Conservation (phyloP, 2,113 vertebrate species). For the Macaca mulatta region DNA sequence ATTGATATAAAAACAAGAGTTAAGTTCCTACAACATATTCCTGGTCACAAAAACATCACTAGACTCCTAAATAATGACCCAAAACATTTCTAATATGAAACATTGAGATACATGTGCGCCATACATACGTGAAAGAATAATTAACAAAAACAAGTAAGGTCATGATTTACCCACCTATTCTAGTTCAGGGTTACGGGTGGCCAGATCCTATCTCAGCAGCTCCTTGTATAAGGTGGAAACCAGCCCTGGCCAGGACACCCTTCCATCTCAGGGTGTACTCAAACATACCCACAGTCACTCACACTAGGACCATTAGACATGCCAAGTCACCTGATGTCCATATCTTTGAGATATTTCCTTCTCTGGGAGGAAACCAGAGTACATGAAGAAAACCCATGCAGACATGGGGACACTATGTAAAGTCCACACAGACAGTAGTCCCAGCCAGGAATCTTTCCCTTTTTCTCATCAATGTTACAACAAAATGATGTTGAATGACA, state of each 20-base stretch:
- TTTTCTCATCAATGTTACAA: neutral
- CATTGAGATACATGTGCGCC: neutral
- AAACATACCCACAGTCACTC: neutral
- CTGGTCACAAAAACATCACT: neutral
- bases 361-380: neutral
- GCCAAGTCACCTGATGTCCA: neutral
- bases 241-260: neutral
- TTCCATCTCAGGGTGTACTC: neutral
- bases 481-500: neutral
- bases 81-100: neutral
- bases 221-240: neutral
- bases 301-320: neutral
- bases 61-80: neutral
- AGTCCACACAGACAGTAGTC: neutral
- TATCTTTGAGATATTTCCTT: neutral
- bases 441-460: neutral
- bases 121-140: neutral
- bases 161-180: neutral
- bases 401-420: neutral
- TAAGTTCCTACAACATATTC: neutral
- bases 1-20: neutral
- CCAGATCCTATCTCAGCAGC: neutral
- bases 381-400: neutral
- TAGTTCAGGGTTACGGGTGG: neutral
- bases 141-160: neutral